These are phyloP conservation scores for Spea hammondii DNA, from an alignment of 2,797 vertebrate genomes.

Conservation along the genomic window DNA sequence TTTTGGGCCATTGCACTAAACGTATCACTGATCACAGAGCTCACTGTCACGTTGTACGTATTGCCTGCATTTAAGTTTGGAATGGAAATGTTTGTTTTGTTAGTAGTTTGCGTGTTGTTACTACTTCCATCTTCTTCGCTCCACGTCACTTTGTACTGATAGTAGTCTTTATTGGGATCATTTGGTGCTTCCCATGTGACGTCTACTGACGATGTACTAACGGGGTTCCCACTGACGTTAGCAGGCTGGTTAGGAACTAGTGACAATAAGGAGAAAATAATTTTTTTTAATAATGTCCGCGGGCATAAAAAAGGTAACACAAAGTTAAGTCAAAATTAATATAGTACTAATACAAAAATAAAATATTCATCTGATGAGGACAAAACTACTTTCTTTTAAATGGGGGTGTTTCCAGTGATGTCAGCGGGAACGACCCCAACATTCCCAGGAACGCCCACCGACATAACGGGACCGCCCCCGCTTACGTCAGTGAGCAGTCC, in stretches of 20 bases:
- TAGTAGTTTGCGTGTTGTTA: background rate
- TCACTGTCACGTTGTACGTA: constrained; percentile 34
- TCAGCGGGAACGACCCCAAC: no score
- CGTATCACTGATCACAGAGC: background rate
- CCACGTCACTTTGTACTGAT: constrained; percentile 40
- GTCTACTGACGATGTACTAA: background rate
- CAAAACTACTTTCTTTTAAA: no score
- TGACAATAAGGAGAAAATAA: no score
- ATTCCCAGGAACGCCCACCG: no score
- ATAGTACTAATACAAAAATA: background rate
- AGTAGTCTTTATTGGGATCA: background rate
- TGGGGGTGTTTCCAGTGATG: no score
- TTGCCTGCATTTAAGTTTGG: background rate
- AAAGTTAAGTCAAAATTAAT: background rate
- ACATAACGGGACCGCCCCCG: no score
- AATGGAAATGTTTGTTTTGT: background rate
- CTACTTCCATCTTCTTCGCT: background rate
- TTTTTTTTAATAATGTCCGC: no score
- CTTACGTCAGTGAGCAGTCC: no score
- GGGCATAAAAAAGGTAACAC: no score
- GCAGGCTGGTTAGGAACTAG: constrained; percentile 42
- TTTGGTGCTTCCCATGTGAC: constrained; percentile 32
- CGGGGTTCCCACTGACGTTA: background rate
- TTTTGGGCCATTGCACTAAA: background rate
- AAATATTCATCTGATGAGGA: no score